phyloP scores from a whole-genome alignment of 2,888 invertebrate genomes.

The Lasius fuliginosus region DNA sequence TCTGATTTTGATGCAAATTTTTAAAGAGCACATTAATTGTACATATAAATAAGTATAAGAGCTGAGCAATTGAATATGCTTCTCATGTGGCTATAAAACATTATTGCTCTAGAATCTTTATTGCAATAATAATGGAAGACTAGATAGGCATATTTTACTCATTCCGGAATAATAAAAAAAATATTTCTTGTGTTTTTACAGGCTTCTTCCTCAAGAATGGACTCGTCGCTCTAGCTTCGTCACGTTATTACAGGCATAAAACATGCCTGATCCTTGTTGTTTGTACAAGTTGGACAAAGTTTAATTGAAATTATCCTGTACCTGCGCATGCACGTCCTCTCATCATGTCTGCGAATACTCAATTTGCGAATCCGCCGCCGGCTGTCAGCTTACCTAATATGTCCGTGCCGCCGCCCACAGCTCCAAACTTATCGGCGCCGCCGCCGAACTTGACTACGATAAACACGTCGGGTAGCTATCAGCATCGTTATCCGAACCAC shows the following conservation, averaged over 20 bases:
- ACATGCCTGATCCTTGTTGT: slow-evolving; percentile 67
- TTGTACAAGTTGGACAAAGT: slow-evolving; percentile 57
- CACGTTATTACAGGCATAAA: slow-evolving; percentile 46
- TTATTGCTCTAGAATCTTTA: not conserved
- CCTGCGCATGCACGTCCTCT: slow-evolving; percentile 40
- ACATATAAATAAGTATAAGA: not conserved
- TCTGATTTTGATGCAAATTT: not conserved
- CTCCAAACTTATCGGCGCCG: slow-evolving; percentile 85
- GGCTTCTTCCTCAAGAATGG: slow-evolving; percentile 66
- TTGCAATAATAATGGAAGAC: not conserved
- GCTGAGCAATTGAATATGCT: not conserved
- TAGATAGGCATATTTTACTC: not conserved
- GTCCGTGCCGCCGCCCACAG: slow-evolving; percentile 84
- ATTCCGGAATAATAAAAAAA: slow-evolving; percentile 35
- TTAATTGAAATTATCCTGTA: slow-evolving; percentile 58
- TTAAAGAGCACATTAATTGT: not conserved
- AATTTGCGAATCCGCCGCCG: slow-evolving; percentile 83
- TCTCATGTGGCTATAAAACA: not conserved
- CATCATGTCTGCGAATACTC: slow-evolving; percentile 82
- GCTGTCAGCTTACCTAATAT: slow-evolving; percentile 86
- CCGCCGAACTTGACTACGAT: slow-evolving; percentile 85
- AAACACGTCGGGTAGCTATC: slow-evolving; percentile 82
- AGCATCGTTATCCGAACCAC: slow-evolving; percentile 82
- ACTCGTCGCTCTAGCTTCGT: slow-evolving; percentile 45
- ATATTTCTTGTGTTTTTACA: slow-evolving; percentile 65